Conservation (phyloP, 2,797 vertebrate species). For the Sebastes itinus region DNA sequence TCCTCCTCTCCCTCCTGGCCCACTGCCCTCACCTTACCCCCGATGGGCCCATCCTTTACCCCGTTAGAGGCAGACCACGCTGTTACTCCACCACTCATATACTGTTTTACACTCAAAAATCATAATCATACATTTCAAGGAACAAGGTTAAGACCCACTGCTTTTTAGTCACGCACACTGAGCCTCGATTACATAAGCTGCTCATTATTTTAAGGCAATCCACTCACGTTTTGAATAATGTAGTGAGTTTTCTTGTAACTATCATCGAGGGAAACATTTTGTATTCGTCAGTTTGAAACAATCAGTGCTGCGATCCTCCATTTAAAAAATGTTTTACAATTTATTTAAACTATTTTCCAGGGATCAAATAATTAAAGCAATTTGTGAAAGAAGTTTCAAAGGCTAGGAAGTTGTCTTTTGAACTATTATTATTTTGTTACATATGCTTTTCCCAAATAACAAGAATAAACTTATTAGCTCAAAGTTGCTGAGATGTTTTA, state of each 20-base stretch:
- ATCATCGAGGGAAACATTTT: neutral
- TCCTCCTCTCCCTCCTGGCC: constrained; percentile 54
- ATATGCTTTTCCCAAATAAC: neutral
- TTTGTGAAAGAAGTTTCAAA: neutral
- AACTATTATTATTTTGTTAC: neutral
- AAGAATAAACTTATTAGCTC: neutral
- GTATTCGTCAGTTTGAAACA: neutral
- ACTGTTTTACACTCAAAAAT: constrained; percentile 14
- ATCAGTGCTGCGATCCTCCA: neutral
- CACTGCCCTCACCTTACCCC: constrained; percentile 32
- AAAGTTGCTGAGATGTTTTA: neutral
- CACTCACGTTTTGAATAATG: neutral
- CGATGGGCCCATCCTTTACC: constrained; percentile 40
- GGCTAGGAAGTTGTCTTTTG: neutral
- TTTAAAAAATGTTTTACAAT: neutral
- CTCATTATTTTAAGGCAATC: constrained; percentile 32
- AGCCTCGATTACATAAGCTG: constrained; percentile 23
- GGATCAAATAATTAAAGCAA: neutral
- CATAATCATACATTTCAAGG: constrained; percentile 23
- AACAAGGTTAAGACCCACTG: neutral
- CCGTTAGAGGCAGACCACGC: constrained; percentile 67
- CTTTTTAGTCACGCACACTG: neutral
- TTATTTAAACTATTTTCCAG: neutral
- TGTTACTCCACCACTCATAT: constrained; percentile 36
- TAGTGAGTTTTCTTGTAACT: neutral